phyloP scores from a whole-genome alignment of 2,113 vertebrate genomes.

The Synchiropus splendidus region DNA sequence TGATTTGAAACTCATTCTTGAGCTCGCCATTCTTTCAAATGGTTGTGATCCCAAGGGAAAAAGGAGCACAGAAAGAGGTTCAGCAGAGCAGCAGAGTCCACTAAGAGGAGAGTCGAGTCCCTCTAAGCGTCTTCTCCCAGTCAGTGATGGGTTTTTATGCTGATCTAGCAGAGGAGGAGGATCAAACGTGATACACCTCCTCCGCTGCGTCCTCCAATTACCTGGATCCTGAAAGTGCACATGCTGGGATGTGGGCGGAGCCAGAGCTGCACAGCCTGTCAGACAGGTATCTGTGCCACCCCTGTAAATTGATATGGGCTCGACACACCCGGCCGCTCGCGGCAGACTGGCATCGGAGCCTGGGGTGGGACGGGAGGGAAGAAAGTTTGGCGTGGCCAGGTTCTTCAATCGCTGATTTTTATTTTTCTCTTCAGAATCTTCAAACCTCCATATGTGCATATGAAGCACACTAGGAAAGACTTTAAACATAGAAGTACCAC shows the following conservation, averaged over 20 bases:
- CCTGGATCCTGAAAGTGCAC: conserved; percentile 12
- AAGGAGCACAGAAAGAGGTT: conserved; percentile 28
- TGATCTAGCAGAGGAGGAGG: conserved; percentile 17
- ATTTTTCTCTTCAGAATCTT: conserved; percentile 4
- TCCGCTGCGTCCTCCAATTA: conserved; percentile 24
- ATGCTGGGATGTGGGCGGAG: conserved; percentile 13
- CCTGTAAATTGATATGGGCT: conserved; percentile 32
- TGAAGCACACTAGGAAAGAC: too few relatives aligned
- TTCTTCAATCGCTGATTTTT: too few relatives aligned
- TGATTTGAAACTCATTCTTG: neutral
- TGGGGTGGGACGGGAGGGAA: conserved; percentile 7
- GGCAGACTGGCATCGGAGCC: conserved; percentile 18
- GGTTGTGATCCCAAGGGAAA: conserved; percentile 21
- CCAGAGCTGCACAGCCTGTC: conserved; percentile 34
- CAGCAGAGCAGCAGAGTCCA: conserved; percentile 50
- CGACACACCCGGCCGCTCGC: conserved; percentile 43
- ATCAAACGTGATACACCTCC: conserved; percentile 22
- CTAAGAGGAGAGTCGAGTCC: conserved; percentile 62
- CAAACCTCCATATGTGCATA: too few relatives aligned
- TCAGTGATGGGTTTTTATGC: conserved; percentile 41
- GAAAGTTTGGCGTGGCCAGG: conserved; percentile 7
- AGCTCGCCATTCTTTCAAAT: conserved; percentile 29
- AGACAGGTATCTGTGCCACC: conserved; percentile 36
- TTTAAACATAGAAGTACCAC: too few relatives aligned
- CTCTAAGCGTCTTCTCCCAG: conserved; percentile 52